Evolutionary conservation across 2,888 invertebrate species (phyloP).

Genomic region (Euphydryas editha): DNA sequence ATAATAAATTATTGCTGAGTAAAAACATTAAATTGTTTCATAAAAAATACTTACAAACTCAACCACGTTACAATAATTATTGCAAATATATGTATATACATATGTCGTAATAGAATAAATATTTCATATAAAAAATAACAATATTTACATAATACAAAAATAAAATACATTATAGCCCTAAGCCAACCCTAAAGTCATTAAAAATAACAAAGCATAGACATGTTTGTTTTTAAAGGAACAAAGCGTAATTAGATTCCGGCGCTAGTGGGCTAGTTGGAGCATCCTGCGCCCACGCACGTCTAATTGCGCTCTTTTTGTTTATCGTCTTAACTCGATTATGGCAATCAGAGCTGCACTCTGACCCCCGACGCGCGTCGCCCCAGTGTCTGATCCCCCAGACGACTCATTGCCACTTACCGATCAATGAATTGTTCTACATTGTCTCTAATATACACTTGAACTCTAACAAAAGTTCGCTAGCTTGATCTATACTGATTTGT

Average conservation of each 20-base stretch:
- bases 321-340: constrained; percentile 78
- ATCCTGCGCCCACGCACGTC: constrained; percentile 72
- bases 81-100: background rate
- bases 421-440: constrained; percentile 27
- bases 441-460: background rate
- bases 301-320: constrained; percentile 82
- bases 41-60: background rate
- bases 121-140: background rate
- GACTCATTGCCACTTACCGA: constrained; percentile 40
- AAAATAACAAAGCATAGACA: constrained; percentile 24
- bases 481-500: no score
- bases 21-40: background rate
- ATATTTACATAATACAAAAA: background rate
- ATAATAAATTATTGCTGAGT: background rate
- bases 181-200: constrained; percentile 21
- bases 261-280: constrained; percentile 58
- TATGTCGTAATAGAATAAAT: background rate
- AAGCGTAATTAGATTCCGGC: constrained; percentile 57
- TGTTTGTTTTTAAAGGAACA: constrained; percentile 49
- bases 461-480: background rate
- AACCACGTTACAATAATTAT: background rate
- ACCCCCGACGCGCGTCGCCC: constrained; percentile 57
- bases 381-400: constrained; percentile 53
- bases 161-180: background rate
- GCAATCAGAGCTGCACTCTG: constrained; percentile 80